A percentile compares a stretch with the other conserved stretches of the same genome.
These are phyloP conservation scores for Cephus runcator DNA, from an alignment of 2,888 invertebrate species.

Conservation along the genomic window DNA sequence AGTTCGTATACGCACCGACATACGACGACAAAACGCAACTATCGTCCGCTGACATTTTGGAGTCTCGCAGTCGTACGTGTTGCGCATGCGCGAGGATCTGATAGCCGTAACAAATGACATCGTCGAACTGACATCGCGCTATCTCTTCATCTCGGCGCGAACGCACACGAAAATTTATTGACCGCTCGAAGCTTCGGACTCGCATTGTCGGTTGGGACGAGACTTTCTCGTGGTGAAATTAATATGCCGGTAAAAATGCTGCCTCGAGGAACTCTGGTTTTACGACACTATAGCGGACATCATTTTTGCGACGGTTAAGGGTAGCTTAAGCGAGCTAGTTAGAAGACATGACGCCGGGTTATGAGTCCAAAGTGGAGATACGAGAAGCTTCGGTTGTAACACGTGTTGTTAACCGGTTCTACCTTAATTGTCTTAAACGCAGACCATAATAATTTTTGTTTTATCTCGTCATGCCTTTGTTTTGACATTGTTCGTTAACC, in stretches of 20 bases:
- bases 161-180: slow-evolving; percentile 38
- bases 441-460: slow-evolving; percentile 48
- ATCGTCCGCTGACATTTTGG: slow-evolving; percentile 21
- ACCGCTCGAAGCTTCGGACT: slow-evolving; percentile 17
- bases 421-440: slow-evolving; percentile 56
- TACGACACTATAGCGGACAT: slow-evolving; percentile 26
- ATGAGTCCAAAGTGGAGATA: slow-evolving; percentile 47
- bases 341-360: slow-evolving; percentile 49
- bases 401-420: slow-evolving; percentile 55
- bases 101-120: slow-evolving; percentile 58
- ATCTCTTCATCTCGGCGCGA: slow-evolving; percentile 47
- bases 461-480: slow-evolving; percentile 35
- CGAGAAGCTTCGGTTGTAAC: slow-evolving; percentile 49
- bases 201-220: slow-evolving; percentile 29
- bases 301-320: slow-evolving; percentile 34
- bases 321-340: slow-evolving; percentile 49
- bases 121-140: slow-evolving; percentile 53
- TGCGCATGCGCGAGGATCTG: slow-evolving; percentile 51
- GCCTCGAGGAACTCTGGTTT: slow-evolving; percentile 15
- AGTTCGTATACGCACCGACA: neutral
- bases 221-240: slow-evolving; percentile 28
- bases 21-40: slow-evolving; percentile 18
- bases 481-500: slow-evolving; percentile 23
- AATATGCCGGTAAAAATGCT: slow-evolving; percentile 18
- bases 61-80: slow-evolving; percentile 29